These are phyloP conservation scores for Drosophila leontia DNA, from an alignment of 1,140 invertebrate species.

Conservation along the genomic window DNA sequence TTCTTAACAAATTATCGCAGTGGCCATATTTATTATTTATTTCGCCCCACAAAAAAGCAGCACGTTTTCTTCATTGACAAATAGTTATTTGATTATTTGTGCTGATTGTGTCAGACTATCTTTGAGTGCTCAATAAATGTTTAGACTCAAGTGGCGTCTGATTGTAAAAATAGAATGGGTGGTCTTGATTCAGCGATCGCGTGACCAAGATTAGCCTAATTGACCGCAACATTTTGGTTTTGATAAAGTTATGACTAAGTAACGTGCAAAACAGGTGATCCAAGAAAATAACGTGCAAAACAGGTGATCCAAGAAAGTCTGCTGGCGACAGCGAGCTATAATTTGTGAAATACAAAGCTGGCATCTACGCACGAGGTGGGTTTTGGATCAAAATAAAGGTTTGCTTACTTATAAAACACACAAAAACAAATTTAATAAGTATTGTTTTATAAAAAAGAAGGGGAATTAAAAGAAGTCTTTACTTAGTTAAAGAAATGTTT, in stretches of 20 bases:
- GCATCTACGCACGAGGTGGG: conserved; percentile 1
- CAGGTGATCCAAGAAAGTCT: conserved; percentile 10
- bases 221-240: background rate
- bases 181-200: conserved; percentile 9
- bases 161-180: background rate
- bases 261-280: conserved; percentile 1
- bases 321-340: background rate
- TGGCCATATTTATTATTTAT: conserved; percentile 2
- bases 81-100: background rate
- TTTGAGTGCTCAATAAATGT: conserved; percentile 21
- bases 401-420: background rate
- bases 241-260: conserved; percentile 4
- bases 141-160: background rate
- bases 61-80: conserved; percentile 8
- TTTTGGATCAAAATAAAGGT: conserved; percentile 2
- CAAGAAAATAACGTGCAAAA: conserved; percentile 4
- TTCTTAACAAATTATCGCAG: background rate
- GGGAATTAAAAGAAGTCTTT: background rate
- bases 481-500: background rate
- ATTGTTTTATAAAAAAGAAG: background rate
- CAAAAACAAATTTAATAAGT: background rate
- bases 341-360: background rate
- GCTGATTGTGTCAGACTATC: background rate
- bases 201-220: conserved; percentile 10
- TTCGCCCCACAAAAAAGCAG: background rate